Evolutionary conservation across 2,888 invertebrate genomes (phyloP), one percentile per base, ranked within the genome.

Genomic region (Caenorhabditis angaria): DNA sequence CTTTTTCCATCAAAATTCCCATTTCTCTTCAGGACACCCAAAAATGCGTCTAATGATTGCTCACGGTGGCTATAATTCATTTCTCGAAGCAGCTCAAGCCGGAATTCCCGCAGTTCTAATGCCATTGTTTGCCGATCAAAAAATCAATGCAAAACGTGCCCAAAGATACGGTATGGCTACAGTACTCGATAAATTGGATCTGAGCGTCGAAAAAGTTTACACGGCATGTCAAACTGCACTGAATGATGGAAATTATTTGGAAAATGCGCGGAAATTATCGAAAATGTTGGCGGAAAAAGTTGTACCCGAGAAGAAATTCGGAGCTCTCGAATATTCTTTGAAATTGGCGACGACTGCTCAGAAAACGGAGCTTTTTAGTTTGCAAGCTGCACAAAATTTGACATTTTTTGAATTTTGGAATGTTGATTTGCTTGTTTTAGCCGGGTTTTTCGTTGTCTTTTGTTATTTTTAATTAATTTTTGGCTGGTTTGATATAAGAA

Each of bases 31-130:
- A 83, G 84, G 61, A 59, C 83, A 83, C 47, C 83, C 84, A 14
- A 77, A 80, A 61, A 83, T 81, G 59, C 76, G 76, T 55, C 65
- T 86, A 35, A 73, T 86, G 62, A 82, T 86, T 54, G 86, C 86
- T n/a, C 86, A 86, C 61, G 86, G 86, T 18, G 86, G 86, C n/a
- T 86, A 86, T 69, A 86, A 87, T 61, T 83, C 83, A 1, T 82
- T 86, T 35, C 61, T 87, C 35, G 86, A 86, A 65, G 80, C 86
- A 1, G 78, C 86, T 8, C 81, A 76, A 62, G 84, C 85, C 10
- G 86, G 86, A 12, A 76, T 86, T 41, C 86, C 86, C 0, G 81
- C 84, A 8, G 82, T 86, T 2, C 58, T 87, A 20, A 84, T 86
- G 83, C 86, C 86, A 1, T 73, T 86, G 12, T 86, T 86, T 60